Percentiles rank a stretch among this genome's conserved stretches.
phyloP scores from a whole-genome alignment of 1,140 invertebrate genomes.

The Holotrichia oblita region DNA sequence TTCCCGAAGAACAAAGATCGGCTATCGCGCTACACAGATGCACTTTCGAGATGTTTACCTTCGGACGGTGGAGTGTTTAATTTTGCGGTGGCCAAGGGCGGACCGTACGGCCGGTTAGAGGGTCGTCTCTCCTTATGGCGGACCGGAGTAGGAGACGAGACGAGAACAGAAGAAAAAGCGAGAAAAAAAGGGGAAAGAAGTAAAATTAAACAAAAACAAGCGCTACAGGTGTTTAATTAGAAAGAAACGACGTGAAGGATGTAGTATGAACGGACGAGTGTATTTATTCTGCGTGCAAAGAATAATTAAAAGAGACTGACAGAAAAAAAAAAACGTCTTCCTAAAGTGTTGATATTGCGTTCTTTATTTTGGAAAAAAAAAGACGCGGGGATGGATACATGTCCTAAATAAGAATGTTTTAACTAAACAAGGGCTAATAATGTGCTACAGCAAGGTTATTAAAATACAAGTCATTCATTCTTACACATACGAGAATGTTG shows the following conservation, averaged over 20 bases:
- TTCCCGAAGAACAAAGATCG: neutral
- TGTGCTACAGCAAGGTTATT: too few species aligned
- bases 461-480: too few species aligned
- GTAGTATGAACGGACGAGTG: neutral
- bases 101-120: neutral
- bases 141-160: neutral
- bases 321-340: neutral
- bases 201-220: slow-evolving; percentile 36
- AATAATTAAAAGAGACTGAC: neutral
- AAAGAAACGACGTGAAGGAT: neutral
- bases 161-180: neutral
- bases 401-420: too few species aligned
- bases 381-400: neutral
- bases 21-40: slow-evolving; percentile 14
- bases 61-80: slow-evolving; percentile 17
- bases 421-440: too few species aligned
- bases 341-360: neutral
- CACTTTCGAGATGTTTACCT: slow-evolving; percentile 26
- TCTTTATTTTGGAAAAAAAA: neutral
- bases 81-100: slow-evolving; percentile 2
- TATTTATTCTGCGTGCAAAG: slow-evolving; percentile 16
- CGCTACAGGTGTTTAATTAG: slow-evolving; percentile 35
- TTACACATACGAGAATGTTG: too few species aligned
- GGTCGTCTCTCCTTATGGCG: neutral
- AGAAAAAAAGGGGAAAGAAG: neutral